phyloP scores from a whole-genome alignment of 2,888 invertebrate species.

The Cephonodes hylas region DNA sequence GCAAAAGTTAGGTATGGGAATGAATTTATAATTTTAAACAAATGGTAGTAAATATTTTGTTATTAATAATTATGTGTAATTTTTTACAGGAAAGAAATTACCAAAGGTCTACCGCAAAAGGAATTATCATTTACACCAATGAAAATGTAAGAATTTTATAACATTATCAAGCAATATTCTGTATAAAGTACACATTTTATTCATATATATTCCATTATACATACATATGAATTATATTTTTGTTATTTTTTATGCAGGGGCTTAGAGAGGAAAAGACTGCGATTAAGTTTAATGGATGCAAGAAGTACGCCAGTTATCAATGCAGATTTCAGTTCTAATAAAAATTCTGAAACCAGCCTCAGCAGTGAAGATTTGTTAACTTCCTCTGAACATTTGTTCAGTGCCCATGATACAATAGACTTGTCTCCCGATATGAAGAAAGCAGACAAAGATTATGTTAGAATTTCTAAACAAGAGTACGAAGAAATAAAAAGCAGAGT shows the following conservation, averaged over 20 bases:
- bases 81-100: conserved; percentile 82
- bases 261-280: conserved; percentile 70
- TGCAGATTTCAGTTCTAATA: conserved; percentile 56
- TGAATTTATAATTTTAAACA: not conserved
- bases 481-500: conserved; percentile 89
- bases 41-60: not conserved
- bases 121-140: conserved; percentile 81
- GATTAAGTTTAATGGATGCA: conserved; percentile 69
- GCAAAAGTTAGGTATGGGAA: conserved; percentile 84
- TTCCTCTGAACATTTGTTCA: conserved; percentile 70
- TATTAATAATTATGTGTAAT: not conserved
- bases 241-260: conserved; percentile 49
- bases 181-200: too few species aligned
- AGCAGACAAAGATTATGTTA: conserved; percentile 82
- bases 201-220: too few species aligned
- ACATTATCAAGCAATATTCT: too few species aligned
- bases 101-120: conserved; percentile 82
- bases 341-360: conserved; percentile 68
- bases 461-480: conserved; percentile 87
- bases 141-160: conserved; percentile 84
- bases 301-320: conserved; percentile 68
- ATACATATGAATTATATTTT: not conserved
- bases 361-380: conserved; percentile 71
- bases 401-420: conserved; percentile 69
- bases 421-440: conserved; percentile 68